These are phyloP conservation scores for Aethes cnicana DNA, from an alignment of 2,888 invertebrate genomes.

Conservation along the genomic window DNA sequence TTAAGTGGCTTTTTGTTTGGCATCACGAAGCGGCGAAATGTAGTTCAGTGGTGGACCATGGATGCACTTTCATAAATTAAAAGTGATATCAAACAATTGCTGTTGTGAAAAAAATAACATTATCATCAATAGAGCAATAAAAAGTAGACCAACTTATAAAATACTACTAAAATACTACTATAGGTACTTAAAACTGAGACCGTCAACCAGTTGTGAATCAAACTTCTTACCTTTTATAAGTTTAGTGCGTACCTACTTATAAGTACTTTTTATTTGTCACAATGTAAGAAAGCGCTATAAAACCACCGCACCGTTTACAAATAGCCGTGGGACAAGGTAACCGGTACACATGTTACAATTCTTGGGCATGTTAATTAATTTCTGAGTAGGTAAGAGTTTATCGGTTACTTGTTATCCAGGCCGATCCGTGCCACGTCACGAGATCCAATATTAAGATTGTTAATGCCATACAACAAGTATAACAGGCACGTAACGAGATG, in stretches of 20 bases:
- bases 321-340: conserved; percentile 26
- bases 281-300: background rate
- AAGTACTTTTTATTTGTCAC: too few species aligned
- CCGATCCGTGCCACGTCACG: conserved; percentile 33
- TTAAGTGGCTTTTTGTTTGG: conserved; percentile 19
- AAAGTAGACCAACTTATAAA: too few species aligned
- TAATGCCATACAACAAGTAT: conserved; percentile 61
- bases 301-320: conserved; percentile 17
- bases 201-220: too few species aligned
- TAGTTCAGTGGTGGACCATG: background rate
- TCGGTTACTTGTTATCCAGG: conserved; percentile 21
- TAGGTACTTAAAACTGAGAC: too few species aligned
- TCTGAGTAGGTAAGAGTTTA: conserved; percentile 49
- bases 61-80: background rate
- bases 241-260: too few species aligned
- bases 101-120: too few species aligned
- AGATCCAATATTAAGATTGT: conserved; percentile 63
- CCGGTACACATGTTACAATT: conserved; percentile 48
- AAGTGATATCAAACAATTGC: too few species aligned
- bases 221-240: too few species aligned
- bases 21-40: background rate
- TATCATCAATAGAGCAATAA: too few species aligned
- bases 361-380: conserved; percentile 64
- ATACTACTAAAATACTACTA: too few species aligned
- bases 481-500: conserved; percentile 50